Conservation (phyloP, 2,113 vertebrate species). For the Acanthochromis polyacanthus region DNA sequence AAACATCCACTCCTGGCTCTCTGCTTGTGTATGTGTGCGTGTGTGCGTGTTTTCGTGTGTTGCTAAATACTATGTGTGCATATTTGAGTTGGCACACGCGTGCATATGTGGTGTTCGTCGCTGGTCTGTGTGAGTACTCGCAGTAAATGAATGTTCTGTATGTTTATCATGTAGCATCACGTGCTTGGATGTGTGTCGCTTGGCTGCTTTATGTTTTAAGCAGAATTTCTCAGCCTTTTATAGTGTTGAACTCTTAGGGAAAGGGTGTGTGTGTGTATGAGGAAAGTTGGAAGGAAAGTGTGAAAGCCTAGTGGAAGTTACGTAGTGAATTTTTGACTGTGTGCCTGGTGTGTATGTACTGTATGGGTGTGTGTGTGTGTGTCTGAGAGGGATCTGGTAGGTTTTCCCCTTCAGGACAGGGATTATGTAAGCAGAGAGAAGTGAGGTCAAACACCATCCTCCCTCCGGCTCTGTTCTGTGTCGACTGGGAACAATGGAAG, state of each 20-base stretch:
- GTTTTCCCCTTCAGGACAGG: conserved; percentile 56
- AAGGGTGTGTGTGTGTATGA: conserved; percentile 24
- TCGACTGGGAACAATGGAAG: conserved; percentile 60
- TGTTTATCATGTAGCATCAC: not conserved
- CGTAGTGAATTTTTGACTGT: conserved; percentile 49
- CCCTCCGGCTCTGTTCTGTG: conserved; percentile 31
- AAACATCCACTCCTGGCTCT: conserved; percentile 67
- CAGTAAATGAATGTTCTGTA: not conserved
- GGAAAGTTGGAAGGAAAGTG: conserved; percentile 55
- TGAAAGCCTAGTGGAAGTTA: conserved; percentile 42
- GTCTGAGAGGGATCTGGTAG: conserved; percentile 52
- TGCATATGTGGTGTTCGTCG: not conserved
- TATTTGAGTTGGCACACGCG: conserved; percentile 43
- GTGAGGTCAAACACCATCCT: conserved; percentile 52
- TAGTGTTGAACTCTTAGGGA: not conserved
- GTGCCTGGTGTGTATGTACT: conserved; percentile 30
- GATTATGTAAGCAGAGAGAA: conserved; percentile 68
- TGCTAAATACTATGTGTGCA: conserved; percentile 38
- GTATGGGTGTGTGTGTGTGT: conserved; percentile 11
- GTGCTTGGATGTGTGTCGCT: conserved; percentile 22
- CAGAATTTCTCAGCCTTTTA: conserved; percentile 12
- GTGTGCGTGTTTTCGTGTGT: conserved; percentile 15
- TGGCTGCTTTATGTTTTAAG: conserved; percentile 25
- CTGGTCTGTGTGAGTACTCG: conserved; percentile 28
- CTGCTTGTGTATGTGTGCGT: conserved; percentile 14